Evolutionary conservation across 2,888 invertebrate species (phyloP), one percentile per base, ranked within the genome.

Genomic region (Chesias legatella): DNA sequence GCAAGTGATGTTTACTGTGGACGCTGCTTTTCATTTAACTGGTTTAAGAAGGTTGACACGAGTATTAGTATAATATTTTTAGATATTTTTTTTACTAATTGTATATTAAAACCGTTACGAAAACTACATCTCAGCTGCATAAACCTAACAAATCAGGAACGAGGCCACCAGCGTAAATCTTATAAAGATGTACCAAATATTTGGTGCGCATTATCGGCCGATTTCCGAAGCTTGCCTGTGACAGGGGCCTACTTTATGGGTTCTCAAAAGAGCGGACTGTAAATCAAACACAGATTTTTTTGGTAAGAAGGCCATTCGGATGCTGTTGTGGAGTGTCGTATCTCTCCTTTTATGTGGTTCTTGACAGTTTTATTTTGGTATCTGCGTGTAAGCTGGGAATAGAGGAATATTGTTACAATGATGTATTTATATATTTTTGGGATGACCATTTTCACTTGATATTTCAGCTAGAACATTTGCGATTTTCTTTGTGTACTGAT

Each of bases 221-320:
- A 78, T 76, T 69, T 57, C 51, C 62, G 60, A 58, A 48, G 63
- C 53, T 67, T 78, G 84, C 53, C 58, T 58, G 56, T 79, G 84
- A 83, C 84, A 76, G 67, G 73, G 81, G 83, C 59, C 75, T 79
- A 67, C 67, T 84, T 84, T 84, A 84, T 81, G 69, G 75, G 61
- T 74, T 64, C 77, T 78, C 70, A 56, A 69, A 68, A 69, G 70
- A 67, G 68, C 66, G 63, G 60, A 56, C 58, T 61, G 69, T 82
- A 81, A 82, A 81, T 82, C 80, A 80, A 68, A 58, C 53, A 63
- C 77, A 77, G 73, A 73, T 77, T 78, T 76, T 77, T 75, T 52
- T 57, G 58, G 56, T 58, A 56, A 53, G 54, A 45, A 60, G 61
- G 59, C 62, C 51, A 61, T 63, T 63, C 35, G 45, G 48, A 60